phyloP scores from a whole-genome alignment of 2,797 vertebrate species.

The Sebastes oblongus region DNA sequence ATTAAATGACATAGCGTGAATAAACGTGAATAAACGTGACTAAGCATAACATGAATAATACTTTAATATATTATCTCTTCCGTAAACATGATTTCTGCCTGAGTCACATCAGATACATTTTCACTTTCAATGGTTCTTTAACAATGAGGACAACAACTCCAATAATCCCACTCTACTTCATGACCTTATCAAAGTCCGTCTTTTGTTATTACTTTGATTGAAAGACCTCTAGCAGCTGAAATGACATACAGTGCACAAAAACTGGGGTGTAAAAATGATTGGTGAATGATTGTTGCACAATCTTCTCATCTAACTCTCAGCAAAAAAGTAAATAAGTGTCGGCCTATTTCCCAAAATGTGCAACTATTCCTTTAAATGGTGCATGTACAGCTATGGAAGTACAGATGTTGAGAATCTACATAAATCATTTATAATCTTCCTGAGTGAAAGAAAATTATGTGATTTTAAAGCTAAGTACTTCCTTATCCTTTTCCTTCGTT shows the following conservation, averaged over 20 bases:
- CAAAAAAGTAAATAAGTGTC: background rate
- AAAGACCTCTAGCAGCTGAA: too few relatives aligned
- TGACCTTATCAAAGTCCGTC: too few relatives aligned
- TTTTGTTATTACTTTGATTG: too few relatives aligned
- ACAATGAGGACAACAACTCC: too few relatives aligned
- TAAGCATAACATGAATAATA: too few relatives aligned
- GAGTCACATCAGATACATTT: too few relatives aligned
- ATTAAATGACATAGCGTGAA: too few relatives aligned
- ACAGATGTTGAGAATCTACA: background rate
- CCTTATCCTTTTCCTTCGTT: slow-evolving; percentile 17
- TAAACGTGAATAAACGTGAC: too few relatives aligned
- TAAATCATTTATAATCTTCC: slow-evolving; percentile 2
- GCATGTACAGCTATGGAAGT: background rate
- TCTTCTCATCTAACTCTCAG: background rate
- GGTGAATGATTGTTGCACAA: background rate
- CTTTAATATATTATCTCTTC: too few relatives aligned
- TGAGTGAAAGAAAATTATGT: slow-evolving; percentile 5
- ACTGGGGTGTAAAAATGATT: background rate
- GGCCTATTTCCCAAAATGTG: background rate
- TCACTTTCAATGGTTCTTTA: too few relatives aligned
- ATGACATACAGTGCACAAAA: background rate
- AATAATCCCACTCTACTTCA: too few relatives aligned
- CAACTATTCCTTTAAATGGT: background rate
- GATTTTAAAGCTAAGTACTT: slow-evolving; percentile 31
- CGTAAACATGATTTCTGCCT: too few relatives aligned